Conservation (phyloP, 2,888 invertebrate species). For the Graphium colonna region DNA sequence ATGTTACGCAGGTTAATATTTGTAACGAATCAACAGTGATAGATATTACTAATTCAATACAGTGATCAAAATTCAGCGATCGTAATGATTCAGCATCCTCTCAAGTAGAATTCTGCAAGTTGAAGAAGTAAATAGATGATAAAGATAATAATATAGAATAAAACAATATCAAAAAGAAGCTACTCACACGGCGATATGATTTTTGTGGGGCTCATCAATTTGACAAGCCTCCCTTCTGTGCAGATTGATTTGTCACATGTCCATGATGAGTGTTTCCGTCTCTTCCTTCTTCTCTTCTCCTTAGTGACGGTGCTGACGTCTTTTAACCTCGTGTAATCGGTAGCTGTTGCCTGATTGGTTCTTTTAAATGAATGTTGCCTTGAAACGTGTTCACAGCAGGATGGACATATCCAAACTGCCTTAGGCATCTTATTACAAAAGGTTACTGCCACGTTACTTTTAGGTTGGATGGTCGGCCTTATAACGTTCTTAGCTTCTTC, state of each 20-base stretch:
- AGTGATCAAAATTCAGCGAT: too few relatives aligned
- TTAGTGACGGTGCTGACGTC: conserved; percentile 48
- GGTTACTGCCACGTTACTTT: conserved; percentile 36
- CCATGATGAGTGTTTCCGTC: conserved; percentile 1
- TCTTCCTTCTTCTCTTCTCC: conserved; percentile 40
- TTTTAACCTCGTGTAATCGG: conserved; percentile 34
- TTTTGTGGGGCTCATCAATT: conserved; percentile 46
- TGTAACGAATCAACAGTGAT: too few relatives aligned
- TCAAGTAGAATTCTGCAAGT: too few relatives aligned
- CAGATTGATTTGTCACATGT: conserved; percentile 29
- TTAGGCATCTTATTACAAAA: conserved; percentile 26
- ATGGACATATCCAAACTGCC: conserved; percentile 18
- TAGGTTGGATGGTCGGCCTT: conserved; percentile 36
- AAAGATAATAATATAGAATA: too few relatives aligned
- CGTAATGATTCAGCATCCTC: too few relatives aligned
- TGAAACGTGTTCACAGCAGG: conserved; percentile 26
- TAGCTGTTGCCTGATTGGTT: conserved; percentile 41
- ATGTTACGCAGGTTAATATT: too few relatives aligned
- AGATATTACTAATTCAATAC: too few relatives aligned
- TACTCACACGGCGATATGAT: conserved; percentile 49
- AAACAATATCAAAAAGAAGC: too few relatives aligned
- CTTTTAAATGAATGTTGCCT: conserved; percentile 35
- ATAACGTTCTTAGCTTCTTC: conserved; percentile 22
- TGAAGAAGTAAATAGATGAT: too few relatives aligned
- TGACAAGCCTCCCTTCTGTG: conserved; percentile 42